Evolutionary conservation across 64 coral and sea anemone species (phyloP), one percentile per base, ranked within the genome.

Genomic region (Porites lutea): DNA sequence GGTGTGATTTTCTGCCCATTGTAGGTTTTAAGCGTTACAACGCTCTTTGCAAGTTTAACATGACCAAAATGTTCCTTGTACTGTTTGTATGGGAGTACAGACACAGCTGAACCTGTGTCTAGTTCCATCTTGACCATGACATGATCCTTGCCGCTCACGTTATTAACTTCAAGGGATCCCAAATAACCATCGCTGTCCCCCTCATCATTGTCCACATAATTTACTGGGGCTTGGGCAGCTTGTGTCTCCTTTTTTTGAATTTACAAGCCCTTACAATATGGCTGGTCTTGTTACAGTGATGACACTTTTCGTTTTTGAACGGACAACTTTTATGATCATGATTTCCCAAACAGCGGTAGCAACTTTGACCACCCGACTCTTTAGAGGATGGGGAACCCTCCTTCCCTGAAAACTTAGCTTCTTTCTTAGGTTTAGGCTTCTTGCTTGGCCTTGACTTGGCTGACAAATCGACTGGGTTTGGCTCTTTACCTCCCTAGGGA

Each of bases 281-380:
- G 21, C 82, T 74, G 13, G 57, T 81, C 46, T 94, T 94, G 55
- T 94, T 94, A 89, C 78, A 94, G 21, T 65, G 80, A 65, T 89
- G 78, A 88, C 86, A 94, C 27, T 82, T 71, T 81, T 87, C 83
- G 44, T 87, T 88, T 18, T 65, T 83, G 65, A 82, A 94, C 23
- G 92, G 86, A 62, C 92, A 94, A 50, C 45, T 75, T 52, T 89
- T 94, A 51, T 88, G 69, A 58, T 72, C 63, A 74, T 77, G 67
- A 16, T 55, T 88, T 6, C 78, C 86, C 73, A 82, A 68, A 82
- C 86, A 94, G 63, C 71, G 78, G 59, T 88, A 89, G 60, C 92
- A 94, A 48, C 82, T 94, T 79, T 52, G 61, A 20, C 8, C 66
- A 70, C 66, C 66, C 8, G 66, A 63, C 59, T 50, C 62, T 18